Evolutionary conservation across 2,888 invertebrate genomes (phyloP).

Genomic region (Cataglyphis altisquamis): DNA sequence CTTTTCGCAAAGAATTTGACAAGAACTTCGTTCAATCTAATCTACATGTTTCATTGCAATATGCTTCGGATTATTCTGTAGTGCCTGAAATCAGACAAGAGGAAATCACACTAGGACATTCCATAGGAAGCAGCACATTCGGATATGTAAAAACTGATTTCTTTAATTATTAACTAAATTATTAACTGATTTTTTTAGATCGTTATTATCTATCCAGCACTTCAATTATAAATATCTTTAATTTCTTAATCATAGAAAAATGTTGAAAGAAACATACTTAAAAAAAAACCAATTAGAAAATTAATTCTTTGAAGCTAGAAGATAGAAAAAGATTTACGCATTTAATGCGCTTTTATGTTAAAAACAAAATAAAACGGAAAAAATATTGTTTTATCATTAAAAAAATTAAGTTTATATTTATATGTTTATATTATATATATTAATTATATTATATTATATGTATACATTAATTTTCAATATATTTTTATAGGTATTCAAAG

Average conservation of each 20-base stretch:
- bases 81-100: slow-evolving; percentile 95
- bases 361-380: too few species aligned
- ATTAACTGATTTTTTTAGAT: too few species aligned
- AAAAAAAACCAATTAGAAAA: too few species aligned
- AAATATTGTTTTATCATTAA: too few species aligned
- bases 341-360: too few species aligned
- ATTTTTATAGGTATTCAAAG: slow-evolving; percentile 91
- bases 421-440: too few species aligned
- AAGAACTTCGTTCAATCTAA: slow-evolving; percentile 94
- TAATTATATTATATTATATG: too few species aligned
- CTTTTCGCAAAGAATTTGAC: slow-evolving; percentile 93
- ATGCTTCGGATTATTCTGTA: slow-evolving; percentile 92
- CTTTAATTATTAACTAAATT: not conserved
- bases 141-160: slow-evolving; percentile 91
- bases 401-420: not conserved
- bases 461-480: not conserved
- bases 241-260: too few species aligned
- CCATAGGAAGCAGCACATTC: slow-evolving; percentile 97
- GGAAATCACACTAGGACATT: slow-evolving; percentile 95
- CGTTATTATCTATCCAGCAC: not conserved
- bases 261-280: too few species aligned
- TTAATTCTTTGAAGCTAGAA: too few species aligned
- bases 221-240: too few species aligned
- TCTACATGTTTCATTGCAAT: slow-evolving; percentile 91
- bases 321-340: too few species aligned